Percentiles rank a stretch among this genome's conserved stretches.
Conservation (phyloP, 2,113 vertebrate species). For the Tachysurus vachellii region DNA sequence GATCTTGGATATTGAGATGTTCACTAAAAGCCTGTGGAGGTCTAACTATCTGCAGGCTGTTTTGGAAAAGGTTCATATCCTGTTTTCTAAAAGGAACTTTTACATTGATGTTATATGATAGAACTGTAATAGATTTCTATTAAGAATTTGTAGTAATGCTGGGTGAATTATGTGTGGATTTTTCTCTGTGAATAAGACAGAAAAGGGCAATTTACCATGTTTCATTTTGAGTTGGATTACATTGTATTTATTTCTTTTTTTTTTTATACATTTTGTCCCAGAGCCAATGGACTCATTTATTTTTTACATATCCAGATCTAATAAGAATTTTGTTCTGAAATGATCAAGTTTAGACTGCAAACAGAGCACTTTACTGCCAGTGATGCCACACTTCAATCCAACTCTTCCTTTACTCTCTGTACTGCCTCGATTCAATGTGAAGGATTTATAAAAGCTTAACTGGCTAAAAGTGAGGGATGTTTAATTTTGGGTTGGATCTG, state of each 20-base stretch:
- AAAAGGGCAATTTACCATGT: not conserved
- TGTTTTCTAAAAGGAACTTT: not conserved
- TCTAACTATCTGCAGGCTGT: not conserved
- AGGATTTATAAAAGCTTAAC: slow-evolving; percentile 34
- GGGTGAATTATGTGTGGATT: not conserved
- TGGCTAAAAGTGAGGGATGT: slow-evolving; percentile 22
- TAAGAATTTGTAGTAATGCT: not conserved
- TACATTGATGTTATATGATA: not conserved
- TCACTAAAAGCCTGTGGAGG: not conserved
- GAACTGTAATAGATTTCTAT: not conserved
- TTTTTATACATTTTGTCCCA: not conserved
- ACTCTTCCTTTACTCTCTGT: not conserved
- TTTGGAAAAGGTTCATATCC: not conserved
- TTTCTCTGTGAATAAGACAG: not conserved
- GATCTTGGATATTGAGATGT: slow-evolving; percentile 8
- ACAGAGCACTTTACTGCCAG: not conserved
- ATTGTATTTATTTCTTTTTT: not conserved
- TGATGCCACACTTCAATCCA: not conserved
- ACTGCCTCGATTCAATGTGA: not conserved
- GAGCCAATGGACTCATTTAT: not conserved
- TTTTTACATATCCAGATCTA: not conserved
- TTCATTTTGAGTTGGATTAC: slow-evolving; percentile 10
- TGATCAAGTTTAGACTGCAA: not conserved
- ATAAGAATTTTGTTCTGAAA: slow-evolving; percentile 8
- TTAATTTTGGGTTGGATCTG: slow-evolving; percentile 33